These are phyloP conservation scores for Athene noctua DNA, from an alignment of 2,113 vertebrate genomes.

Conservation along the genomic window DNA sequence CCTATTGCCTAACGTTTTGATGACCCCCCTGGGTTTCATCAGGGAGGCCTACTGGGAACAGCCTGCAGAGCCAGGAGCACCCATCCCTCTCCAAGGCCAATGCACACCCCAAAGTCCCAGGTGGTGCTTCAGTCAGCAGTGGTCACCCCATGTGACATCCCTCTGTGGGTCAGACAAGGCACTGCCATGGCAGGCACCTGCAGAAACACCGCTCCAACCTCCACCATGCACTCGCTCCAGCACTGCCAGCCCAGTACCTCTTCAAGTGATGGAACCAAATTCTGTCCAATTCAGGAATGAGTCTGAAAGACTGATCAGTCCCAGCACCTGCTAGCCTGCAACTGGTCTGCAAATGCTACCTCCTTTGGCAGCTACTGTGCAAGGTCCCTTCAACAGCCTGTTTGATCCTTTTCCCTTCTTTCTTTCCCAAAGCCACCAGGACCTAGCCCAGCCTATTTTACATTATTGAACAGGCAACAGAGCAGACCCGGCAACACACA, in stretches of 20 bases:
- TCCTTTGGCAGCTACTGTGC: neutral
- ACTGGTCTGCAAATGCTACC: neutral
- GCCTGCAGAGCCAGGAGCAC: neutral
- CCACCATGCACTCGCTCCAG: neutral
- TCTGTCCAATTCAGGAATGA: neutral
- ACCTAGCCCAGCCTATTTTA: neutral
- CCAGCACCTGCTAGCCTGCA: neutral
- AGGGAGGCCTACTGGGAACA: neutral
- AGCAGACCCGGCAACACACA: neutral
- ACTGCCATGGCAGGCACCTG: neutral
- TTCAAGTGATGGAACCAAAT: neutral
- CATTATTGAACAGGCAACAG: rapidly evolving
- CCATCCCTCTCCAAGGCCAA: neutral
- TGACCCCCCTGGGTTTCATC: neutral
- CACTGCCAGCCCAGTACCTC: neutral
- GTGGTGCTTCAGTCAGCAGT: neutral
- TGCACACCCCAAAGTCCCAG: neutral
- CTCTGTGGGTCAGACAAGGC: neutral
- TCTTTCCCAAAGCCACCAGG: neutral
- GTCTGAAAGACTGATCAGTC: neutral
- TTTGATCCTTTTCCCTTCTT: neutral
- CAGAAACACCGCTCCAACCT: neutral
- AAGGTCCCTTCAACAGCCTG: neutral
- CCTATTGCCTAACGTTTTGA: neutral
- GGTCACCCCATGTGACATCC: rapidly evolving